Evolutionary conservation across 2,888 invertebrate species (phyloP).

Genomic region (Bugulina stolonifera): DNA sequence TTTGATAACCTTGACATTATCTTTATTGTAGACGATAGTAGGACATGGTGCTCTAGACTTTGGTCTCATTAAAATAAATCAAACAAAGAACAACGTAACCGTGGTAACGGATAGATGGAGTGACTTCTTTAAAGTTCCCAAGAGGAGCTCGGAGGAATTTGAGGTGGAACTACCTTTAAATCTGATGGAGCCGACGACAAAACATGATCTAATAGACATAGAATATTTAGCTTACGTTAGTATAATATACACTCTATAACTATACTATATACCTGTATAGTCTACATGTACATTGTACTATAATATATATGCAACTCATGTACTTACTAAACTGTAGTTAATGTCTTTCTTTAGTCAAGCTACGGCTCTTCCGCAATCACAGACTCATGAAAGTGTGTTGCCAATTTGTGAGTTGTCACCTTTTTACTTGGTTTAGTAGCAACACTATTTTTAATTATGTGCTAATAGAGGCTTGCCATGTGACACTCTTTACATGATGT

Average conservation of each 20-base stretch:
- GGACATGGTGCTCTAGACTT: conserved; percentile 21
- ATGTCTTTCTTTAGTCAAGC: no score
- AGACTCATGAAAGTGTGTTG: no score
- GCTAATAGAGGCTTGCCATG: no score
- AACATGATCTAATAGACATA: conserved; percentile 23
- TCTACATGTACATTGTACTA: no score
- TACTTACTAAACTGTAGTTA: no score
- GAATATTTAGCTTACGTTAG: conserved; percentile 20
- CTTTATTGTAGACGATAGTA: neutral
- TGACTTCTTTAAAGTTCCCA: conserved; percentile 14
- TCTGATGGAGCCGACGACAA: conserved; percentile 19
- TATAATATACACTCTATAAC: neutral
- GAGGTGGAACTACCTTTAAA: conserved; percentile 13
- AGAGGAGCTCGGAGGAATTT: conserved; percentile 2
- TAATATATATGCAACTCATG: no score
- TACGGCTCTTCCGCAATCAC: no score
- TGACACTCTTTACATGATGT: neutral
- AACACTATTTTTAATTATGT: no score
- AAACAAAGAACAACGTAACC: conserved; percentile 6
- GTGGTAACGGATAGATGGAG: conserved; percentile 23
- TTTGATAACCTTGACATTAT: no score
- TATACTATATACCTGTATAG: neutral
- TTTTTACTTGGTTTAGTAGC: no score
- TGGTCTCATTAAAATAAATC: conserved; percentile 14
- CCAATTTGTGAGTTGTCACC: no score